phyloP scores from a whole-genome alignment of 2,113 vertebrate genomes.

The Clarias magur region DNA sequence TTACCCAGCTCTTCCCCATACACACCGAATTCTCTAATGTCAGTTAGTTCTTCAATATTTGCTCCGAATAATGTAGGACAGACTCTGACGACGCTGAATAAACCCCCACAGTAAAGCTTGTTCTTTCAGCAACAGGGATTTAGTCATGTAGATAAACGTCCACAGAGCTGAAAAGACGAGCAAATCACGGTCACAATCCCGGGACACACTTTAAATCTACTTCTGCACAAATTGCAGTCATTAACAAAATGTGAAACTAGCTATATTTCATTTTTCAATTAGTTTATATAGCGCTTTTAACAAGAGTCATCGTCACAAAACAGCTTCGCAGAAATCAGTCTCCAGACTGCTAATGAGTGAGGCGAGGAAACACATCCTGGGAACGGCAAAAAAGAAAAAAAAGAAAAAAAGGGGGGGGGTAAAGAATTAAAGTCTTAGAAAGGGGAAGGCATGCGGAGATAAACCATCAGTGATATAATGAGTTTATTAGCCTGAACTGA shows the following conservation, averaged over 20 bases:
- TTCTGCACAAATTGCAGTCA: conserved; percentile 28
- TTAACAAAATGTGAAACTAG: conserved; percentile 23
- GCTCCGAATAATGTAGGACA: not conserved
- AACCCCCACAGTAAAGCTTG: not conserved
- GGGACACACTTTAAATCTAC: conserved; percentile 16
- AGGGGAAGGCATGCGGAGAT: not conserved
- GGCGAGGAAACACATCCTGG: not conserved
- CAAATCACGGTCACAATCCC: conserved; percentile 8
- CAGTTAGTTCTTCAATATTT: not conserved
- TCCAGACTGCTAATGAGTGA: conserved; percentile 36
- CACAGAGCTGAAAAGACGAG: conserved; percentile 13
- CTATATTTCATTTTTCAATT: conserved; percentile 36
- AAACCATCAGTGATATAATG: not conserved
- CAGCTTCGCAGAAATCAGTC: not conserved
- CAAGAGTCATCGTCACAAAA: not conserved
- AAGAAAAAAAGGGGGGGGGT: no score
- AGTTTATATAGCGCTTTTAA: conserved; percentile 2
- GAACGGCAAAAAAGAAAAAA: not conserved
- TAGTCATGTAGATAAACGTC: not conserved
- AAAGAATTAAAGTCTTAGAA: not conserved
- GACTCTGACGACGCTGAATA: not conserved
- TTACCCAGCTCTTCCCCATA: not conserved
- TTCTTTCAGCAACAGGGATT: conserved; percentile 17
- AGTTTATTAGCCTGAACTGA: not conserved
- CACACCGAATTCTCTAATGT: not conserved